Conservation (phyloP, 2,888 invertebrate species). For the Sminthurinus aureus region DNA sequence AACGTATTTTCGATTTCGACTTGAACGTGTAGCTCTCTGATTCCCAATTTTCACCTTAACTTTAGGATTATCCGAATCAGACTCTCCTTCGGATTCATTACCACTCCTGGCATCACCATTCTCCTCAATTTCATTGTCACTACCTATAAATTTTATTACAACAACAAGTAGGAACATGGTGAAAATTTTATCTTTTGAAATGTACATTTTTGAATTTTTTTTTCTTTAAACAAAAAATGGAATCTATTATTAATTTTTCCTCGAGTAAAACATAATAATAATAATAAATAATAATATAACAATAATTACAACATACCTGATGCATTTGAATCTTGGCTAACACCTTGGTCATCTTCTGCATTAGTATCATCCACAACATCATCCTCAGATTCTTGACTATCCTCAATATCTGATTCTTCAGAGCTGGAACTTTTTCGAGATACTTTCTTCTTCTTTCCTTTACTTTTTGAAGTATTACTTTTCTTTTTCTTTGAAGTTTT, state of each 20-base stretch:
- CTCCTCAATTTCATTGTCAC: conserved; percentile 42
- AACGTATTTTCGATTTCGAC: conserved; percentile 25
- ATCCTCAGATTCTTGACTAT: conserved; percentile 15
- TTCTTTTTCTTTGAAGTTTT: conserved; percentile 28
- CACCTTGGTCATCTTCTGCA: conserved; percentile 22
- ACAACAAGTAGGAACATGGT: neutral
- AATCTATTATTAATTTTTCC: neutral
- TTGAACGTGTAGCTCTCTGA: conserved; percentile 15
- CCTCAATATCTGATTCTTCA: conserved; percentile 16
- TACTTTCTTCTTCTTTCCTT: conserved; percentile 11
- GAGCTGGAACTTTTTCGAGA: conserved; percentile 21
- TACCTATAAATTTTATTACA: neutral
- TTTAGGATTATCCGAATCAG: conserved; percentile 40
- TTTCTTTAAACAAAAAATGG: too few relatives aligned
- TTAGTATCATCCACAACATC: conserved; percentile 9
- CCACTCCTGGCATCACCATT: conserved; percentile 58
- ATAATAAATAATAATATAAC: neutral
- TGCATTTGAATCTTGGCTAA: conserved; percentile 14
- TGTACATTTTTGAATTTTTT: neutral
- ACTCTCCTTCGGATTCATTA: conserved; percentile 46
- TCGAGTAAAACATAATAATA: neutral
- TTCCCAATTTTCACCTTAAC: conserved; percentile 37
- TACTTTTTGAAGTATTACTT: conserved; percentile 48
- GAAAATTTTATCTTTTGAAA: neutral
- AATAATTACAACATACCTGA: neutral